A percentile compares a stretch with the other conserved stretches of the same genome.
phyloP scores from a whole-genome alignment of 1,140 invertebrate genomes.

The Drosophila baimaii region DNA sequence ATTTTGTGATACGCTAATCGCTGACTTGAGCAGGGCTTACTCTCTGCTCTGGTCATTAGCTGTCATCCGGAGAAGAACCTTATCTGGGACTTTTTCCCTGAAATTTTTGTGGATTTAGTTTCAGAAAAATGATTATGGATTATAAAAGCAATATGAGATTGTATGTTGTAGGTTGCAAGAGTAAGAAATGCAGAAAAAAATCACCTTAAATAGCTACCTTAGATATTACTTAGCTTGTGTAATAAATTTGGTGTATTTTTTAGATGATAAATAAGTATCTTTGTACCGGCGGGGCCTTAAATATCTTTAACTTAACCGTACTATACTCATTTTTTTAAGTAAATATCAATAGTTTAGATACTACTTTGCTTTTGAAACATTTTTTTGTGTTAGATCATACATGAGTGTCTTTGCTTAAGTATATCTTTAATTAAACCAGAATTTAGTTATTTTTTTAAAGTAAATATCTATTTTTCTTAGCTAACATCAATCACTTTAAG shows the following conservation, averaged over 20 bases:
- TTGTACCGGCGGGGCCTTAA: too few relatives aligned
- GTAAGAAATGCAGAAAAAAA: neutral
- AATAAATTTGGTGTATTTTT: neutral
- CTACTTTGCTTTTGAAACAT: too few relatives aligned
- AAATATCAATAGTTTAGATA: too few relatives aligned
- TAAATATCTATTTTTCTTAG: too few relatives aligned
- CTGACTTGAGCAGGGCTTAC: conserved; percentile 24
- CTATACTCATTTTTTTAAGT: too few relatives aligned
- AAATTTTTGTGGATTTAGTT: neutral
- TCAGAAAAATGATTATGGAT: neutral
- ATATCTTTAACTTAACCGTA: too few relatives aligned
- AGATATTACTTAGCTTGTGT: too few relatives aligned
- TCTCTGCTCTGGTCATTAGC: neutral
- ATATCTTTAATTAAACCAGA: too few relatives aligned
- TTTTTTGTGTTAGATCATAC: too few relatives aligned
- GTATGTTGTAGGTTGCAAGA: neutral
- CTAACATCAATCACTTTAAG: neutral
- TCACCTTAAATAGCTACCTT: neutral
- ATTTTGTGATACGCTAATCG: conserved; percentile 19
- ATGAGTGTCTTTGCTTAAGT: too few relatives aligned
- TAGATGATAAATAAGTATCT: too few relatives aligned
- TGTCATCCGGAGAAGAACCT: neutral
- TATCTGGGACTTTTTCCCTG: neutral
- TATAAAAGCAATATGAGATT: neutral
- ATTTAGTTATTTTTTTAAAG: too few relatives aligned